phyloP scores from a whole-genome alignment of 2,113 vertebrate species.

The Herpetotheres cachinnans region DNA sequence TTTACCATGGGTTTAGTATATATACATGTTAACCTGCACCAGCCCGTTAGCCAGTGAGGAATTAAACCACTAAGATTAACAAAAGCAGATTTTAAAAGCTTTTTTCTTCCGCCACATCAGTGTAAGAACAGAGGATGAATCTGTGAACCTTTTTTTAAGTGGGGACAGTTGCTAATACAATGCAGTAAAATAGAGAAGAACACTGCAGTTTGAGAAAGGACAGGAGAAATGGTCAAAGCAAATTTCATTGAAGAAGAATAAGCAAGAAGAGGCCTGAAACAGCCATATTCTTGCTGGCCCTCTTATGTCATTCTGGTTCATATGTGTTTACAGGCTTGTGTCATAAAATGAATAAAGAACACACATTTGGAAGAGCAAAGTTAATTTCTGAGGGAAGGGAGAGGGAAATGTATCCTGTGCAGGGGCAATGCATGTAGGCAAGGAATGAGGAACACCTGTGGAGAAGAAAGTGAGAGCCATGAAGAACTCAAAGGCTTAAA shows the following conservation, averaged over 20 bases:
- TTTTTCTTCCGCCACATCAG: not conserved
- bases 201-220: not conserved
- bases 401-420: not conserved
- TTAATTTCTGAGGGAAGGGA: not conserved
- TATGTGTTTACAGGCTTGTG: not conserved
- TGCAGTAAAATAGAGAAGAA: not conserved
- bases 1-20: not conserved
- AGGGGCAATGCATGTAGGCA: not conserved
- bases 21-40: not conserved
- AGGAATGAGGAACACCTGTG: not conserved
- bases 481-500: not conserved
- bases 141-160: not conserved
- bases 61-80: not conserved
- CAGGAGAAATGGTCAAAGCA: not conserved
- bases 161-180: not conserved
- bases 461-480: not conserved
- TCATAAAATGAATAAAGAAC: not conserved
- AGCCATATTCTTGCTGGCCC: not conserved
- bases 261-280: not conserved
- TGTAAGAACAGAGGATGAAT: not conserved
- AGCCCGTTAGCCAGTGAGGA: not conserved
- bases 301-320: not conserved
- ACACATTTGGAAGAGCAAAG: not conserved
- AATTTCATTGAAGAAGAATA: not conserved
- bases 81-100: not conserved